phyloP scores from a whole-genome alignment of 1,140 invertebrate genomes.

The Linepithema humile region DNA sequence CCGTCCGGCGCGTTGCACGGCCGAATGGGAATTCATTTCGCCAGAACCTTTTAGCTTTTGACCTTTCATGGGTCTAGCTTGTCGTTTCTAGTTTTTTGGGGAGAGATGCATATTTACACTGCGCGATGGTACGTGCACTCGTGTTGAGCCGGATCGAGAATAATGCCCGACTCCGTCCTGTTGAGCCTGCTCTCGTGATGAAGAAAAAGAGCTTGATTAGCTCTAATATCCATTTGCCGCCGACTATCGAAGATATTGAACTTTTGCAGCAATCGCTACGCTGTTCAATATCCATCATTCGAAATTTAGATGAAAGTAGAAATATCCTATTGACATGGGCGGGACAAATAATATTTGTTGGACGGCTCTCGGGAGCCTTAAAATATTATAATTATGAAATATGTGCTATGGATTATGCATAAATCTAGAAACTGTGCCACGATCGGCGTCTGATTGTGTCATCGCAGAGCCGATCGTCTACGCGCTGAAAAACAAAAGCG shows the following conservation, averaged over 20 bases:
- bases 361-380: constrained; percentile 27
- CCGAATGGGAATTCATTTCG: constrained; percentile 76
- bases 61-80: constrained; percentile 61
- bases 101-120: constrained; percentile 28
- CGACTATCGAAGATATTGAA: neutral
- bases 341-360: neutral
- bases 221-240: constrained; percentile 6
- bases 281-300: neutral
- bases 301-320: neutral
- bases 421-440: constrained; percentile 30
- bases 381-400: constrained; percentile 10
- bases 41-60: constrained; percentile 73
- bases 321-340: neutral
- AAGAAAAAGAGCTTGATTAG: constrained; percentile 20
- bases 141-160: constrained; percentile 23
- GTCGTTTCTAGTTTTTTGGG: constrained; percentile 11
- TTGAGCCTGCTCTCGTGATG: constrained; percentile 30
- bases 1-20: constrained; percentile 46
- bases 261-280: neutral
- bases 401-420: constrained; percentile 34
- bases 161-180: constrained; percentile 48
- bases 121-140: constrained; percentile 34
- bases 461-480: constrained; percentile 43
- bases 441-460: constrained; percentile 24
- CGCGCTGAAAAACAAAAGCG: constrained; percentile 46